Base-by-base conservation (phyloP, 2,888 invertebrate species). In the Conus canariensis region DNA sequence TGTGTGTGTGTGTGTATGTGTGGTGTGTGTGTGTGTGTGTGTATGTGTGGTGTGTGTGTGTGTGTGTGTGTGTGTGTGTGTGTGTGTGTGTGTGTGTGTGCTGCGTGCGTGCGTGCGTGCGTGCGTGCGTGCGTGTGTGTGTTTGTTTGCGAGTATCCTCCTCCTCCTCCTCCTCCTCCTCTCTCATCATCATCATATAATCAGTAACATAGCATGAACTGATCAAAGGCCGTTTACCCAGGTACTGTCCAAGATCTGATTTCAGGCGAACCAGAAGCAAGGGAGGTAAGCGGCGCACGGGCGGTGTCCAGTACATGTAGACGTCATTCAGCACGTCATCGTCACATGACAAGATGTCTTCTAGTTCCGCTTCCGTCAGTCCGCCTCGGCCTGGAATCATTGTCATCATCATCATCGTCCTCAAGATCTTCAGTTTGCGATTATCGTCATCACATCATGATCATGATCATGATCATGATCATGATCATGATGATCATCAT, bases 251-350 rank as follows among this genome's bases (percentile, higher is more conserved):
- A 0, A 96, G 92, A 77, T 95, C 95, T 60, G 93, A 93, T 88
- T 93, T 94, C 60, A 96, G 91, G 30, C 96, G 91, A 56, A 95
- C 95, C 89, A 95, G 91, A 12, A 95, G 91, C 10, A 96, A 92
- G 7, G 96, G 96, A 58, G 96, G 96, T 59, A 95, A 92, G n/a
- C 96, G 92, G 56, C 95, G 91, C 70, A 95, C 92, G 12, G 96
- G 95, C n/a, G 95, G 95, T 85, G 94, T 93, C 91, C 94, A 93
- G 59, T 88, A 91, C 16, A 92, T 91, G 90, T 92, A 95, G 10
- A 95, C 91, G 80, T 93, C 92, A 88, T 94, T 94, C 59, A 95
- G 91, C 9, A 95, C 92, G 19, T 92, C 91, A 86, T 95, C 95
- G 91, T 95, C 95, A n/a, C 95, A 90, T 4, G 95, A 95, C 58